phyloP scores from a whole-genome alignment of 2,113 vertebrate genomes.

The Engystomops pustulosus region DNA sequence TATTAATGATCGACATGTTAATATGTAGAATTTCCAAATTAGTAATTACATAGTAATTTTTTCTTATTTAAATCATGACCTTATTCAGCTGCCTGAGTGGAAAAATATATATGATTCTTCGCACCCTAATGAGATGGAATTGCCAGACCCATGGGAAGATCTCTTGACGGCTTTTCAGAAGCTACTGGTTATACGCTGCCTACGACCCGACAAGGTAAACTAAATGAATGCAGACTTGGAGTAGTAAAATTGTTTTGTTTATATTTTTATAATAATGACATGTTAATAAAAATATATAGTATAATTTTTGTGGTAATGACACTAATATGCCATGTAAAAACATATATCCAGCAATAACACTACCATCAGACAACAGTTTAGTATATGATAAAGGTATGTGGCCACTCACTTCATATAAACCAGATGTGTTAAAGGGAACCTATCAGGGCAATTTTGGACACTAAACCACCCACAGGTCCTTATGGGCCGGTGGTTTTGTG shows the following conservation, averaged over 20 bases:
- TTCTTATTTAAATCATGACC: conserved; percentile 42
- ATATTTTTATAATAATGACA: not conserved
- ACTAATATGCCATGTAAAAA: too few relatives aligned
- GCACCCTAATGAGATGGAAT: conserved; percentile 62
- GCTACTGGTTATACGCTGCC: conserved; percentile 57
- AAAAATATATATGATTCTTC: conserved; percentile 62
- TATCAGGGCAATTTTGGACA: too few relatives aligned
- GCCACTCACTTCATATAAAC: too few relatives aligned
- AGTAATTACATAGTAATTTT: conserved; percentile 46
- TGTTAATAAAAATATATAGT: not conserved
- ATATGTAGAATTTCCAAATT: conserved; percentile 14
- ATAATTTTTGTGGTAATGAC: too few relatives aligned
- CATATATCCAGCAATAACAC: too few relatives aligned
- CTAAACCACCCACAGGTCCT: too few relatives aligned
- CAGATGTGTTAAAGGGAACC: too few relatives aligned
- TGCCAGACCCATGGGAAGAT: conserved; percentile 53
- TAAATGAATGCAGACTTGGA: not conserved
- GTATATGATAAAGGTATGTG: too few relatives aligned
- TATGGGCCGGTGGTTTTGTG: too few relatives aligned
- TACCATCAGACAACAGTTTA: too few relatives aligned
- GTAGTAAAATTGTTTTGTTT: not conserved
- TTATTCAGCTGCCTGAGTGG: conserved; percentile 57
- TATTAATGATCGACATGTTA: conserved; percentile 17
- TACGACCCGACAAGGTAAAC: conserved; percentile 61
- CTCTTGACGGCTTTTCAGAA: conserved; percentile 61